Percentiles rank a stretch among this genome's conserved stretches.
phyloP scores from a whole-genome alignment of 2,888 invertebrate genomes.

The Eristalis arbustorum region DNA sequence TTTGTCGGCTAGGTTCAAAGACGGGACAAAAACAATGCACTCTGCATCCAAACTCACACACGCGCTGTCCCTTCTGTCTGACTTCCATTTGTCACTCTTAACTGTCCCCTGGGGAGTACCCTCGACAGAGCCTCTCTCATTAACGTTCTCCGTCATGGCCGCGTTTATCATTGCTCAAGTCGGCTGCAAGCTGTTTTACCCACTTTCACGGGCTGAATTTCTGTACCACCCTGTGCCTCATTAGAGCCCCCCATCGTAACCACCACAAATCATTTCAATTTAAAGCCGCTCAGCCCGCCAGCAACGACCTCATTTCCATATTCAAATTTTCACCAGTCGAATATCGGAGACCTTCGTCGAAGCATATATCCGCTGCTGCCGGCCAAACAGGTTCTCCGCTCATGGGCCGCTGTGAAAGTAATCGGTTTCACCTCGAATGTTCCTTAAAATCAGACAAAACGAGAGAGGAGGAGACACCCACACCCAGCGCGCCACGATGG shows the following conservation, averaged over 20 bases:
- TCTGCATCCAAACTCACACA: too few species aligned
- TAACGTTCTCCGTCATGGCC: too few species aligned
- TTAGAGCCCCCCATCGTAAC: neutral
- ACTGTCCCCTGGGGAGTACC: too few species aligned
- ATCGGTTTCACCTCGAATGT: constrained; percentile 45
- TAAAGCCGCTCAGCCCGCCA: constrained; percentile 6
- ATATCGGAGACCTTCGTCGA: neutral
- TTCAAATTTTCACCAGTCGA: constrained; percentile 7
- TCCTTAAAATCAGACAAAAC: constrained; percentile 20
- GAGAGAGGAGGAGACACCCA: neutral
- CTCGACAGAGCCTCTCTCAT: too few species aligned
- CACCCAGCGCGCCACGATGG: constrained; percentile 33
- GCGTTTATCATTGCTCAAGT: too few species aligned
- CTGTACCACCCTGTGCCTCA: neutral
- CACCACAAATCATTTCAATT: neutral
- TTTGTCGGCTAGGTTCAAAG: too few species aligned
- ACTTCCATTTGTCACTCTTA: too few species aligned
- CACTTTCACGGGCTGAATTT: neutral
- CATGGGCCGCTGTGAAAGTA: constrained; percentile 17
- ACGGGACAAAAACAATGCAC: too few species aligned
- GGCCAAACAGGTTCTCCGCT: constrained; percentile 4
- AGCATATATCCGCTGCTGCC: neutral
- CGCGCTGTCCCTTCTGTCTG: too few species aligned
- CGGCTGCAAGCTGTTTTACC: neutral
- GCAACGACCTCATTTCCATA: constrained; percentile 4